Evolutionary conservation across 2,113 vertebrate species (phyloP).

Genomic region (Trochalopteron elliotii): DNA sequence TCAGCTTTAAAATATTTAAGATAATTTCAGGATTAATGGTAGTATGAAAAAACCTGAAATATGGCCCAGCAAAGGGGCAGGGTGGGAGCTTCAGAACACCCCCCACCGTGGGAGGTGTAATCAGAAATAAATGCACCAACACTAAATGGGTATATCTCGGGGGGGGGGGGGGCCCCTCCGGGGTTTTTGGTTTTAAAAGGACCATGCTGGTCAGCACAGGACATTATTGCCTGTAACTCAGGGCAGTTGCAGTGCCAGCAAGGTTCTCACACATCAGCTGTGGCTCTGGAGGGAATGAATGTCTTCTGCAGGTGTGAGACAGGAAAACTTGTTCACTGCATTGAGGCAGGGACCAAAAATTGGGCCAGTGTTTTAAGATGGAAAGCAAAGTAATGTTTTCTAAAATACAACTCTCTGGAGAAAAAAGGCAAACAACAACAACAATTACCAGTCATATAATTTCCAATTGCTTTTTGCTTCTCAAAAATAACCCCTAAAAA

Average conservation of each 20-base stretch:
- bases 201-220: not conserved
- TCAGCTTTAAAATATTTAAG: not conserved
- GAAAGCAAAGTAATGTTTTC: not conserved
- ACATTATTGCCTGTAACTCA: not conserved
- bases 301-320: not conserved
- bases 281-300: not conserved
- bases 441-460: not conserved
- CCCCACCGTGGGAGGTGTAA: not conserved
- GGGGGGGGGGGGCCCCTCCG: fast-evolving
- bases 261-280: not conserved
- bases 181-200: not conserved
- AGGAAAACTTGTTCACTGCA: not conserved
- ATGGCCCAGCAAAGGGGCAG: not conserved
- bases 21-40: not conserved
- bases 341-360: not conserved
- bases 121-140: not conserved
- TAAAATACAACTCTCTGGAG: not conserved
- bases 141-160: fast-evolving
- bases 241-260: not conserved
- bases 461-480: not conserved
- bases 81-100: no score
- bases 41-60: not conserved
- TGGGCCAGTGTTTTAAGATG: not conserved
- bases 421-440: not conserved
- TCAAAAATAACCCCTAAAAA: not conserved